These are phyloP conservation scores for Pelmatolapia mariae DNA, from an alignment of 2,113 vertebrate species.

Conservation along the genomic window DNA sequence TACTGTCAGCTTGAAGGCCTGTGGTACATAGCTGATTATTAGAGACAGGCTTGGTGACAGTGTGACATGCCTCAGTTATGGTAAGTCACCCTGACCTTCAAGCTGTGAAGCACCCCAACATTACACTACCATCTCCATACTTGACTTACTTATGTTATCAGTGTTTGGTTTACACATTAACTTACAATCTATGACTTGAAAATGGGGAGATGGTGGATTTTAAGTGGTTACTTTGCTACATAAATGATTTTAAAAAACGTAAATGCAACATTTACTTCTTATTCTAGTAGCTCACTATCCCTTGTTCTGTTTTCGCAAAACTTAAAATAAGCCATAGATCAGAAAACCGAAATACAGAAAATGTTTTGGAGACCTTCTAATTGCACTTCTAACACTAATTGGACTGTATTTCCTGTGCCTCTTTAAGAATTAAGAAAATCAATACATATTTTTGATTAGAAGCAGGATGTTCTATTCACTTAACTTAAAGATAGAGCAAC, in stretches of 20 bases:
- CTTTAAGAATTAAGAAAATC: neutral
- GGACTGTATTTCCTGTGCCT: neutral
- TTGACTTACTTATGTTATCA: neutral
- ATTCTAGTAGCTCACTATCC: neutral
- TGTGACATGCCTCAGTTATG: neutral
- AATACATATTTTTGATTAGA: neutral
- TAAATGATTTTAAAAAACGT: neutral
- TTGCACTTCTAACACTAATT: neutral
- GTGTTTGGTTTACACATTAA: neutral
- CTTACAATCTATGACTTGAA: neutral
- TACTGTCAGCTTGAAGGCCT: neutral
- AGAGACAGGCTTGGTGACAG: neutral
- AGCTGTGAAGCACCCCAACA: neutral
- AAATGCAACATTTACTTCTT: neutral
- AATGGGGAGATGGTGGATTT: neutral
- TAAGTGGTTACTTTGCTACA: neutral
- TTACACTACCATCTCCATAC: neutral
- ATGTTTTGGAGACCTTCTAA: neutral
- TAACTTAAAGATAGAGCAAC: neutral
- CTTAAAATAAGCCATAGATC: neutral
- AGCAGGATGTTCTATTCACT: neutral
- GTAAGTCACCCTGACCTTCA: neutral
- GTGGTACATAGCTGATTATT: neutral
- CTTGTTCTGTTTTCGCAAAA: neutral
- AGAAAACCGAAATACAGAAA: neutral